Percentiles rank a stretch among this genome's conserved stretches.
Evolutionary conservation across 2,797 vertebrate genomes (phyloP).

Genomic region (Todus mexicanus): DNA sequence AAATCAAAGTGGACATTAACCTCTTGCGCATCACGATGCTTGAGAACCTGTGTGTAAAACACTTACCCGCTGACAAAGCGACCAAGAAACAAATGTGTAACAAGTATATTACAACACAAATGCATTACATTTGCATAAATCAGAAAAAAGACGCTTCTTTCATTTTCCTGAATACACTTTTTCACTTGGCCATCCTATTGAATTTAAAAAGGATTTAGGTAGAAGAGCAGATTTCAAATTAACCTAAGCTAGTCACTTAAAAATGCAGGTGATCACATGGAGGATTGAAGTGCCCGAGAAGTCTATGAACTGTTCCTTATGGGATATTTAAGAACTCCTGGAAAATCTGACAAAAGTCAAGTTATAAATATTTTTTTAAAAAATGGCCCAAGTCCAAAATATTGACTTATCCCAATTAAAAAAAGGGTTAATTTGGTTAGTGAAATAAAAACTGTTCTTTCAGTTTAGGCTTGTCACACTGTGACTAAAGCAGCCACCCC

Average conservation of each 20-base stretch:
- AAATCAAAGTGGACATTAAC: neutral
- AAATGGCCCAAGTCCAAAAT: neutral
- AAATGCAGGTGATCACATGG: neutral
- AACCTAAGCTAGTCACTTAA: neutral
- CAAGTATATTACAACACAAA: neutral
- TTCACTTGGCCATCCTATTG: neutral
- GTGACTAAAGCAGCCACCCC: neutral
- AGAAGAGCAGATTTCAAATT: neutral
- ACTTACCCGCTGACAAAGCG: neutral
- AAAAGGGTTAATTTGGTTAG: neutral
- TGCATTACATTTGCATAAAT: neutral
- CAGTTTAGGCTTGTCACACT: neutral
- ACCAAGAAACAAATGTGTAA: no score
- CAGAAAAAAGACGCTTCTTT: neutral
- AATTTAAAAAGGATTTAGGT: neutral
- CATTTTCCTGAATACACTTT: neutral
- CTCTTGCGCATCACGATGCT: neutral
- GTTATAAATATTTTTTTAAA: neutral
- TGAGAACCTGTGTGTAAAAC: neutral
- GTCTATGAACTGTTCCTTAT: neutral
- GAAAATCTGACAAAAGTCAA: neutral
- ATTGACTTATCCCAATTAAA: neutral
- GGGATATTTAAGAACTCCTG: neutral
- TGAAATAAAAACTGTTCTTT: neutral
- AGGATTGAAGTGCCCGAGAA: neutral